Evolutionary conservation across 2,888 invertebrate genomes (phyloP), one percentile per base, ranked within the genome.

Genomic region (Stegophylla sp.): DNA sequence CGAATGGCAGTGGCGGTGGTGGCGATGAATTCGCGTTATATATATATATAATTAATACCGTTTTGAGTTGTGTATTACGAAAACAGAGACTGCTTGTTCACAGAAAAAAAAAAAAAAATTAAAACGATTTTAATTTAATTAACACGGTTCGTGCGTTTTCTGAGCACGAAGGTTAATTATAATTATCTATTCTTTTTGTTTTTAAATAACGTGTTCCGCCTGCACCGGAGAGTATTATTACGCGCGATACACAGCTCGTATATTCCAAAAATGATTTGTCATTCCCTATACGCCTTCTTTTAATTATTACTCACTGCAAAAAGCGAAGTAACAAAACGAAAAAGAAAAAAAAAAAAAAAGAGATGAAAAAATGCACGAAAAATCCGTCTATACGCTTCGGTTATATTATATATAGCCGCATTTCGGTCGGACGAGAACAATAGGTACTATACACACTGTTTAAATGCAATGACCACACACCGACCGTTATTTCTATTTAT

Each of bases 61-160:
- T 34, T 61, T 73, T n/a, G n/a, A 51, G 74, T 63, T 10, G 61
- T 34, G 48, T 1, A 34, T 34, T 61, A 34, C 20, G 61, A 23
- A 59, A 61, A 51, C 63, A 20, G 34, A 63, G 61, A 63, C 28
- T 15, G 74, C 74, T 74, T 45, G 63, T 74, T 74, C 61, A 15
- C 28, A 45, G 59, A 43, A 72, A 34, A 23, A 69, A 69, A 69
- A 34, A 15, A 53, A 53, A 53, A 73, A 59, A 34, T 63, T 75
- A 64, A 75, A 75, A 76, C 75, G 53, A 53, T 53, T 76, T 64
- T 76, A 76, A 76, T 76, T 76, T 76, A 76, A 76, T 76, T 76
- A 76, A 66, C 75, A 53, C 74, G 74, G 74, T 75, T 23, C 74
- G 75, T 26, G 75, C 53, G 41, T 66, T 76, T 75, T 53, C 53